Evolutionary conservation across 2,113 vertebrate genomes (phyloP), one percentile per base, ranked within the genome.

Genomic region (Corythoichthys intestinalis): DNA sequence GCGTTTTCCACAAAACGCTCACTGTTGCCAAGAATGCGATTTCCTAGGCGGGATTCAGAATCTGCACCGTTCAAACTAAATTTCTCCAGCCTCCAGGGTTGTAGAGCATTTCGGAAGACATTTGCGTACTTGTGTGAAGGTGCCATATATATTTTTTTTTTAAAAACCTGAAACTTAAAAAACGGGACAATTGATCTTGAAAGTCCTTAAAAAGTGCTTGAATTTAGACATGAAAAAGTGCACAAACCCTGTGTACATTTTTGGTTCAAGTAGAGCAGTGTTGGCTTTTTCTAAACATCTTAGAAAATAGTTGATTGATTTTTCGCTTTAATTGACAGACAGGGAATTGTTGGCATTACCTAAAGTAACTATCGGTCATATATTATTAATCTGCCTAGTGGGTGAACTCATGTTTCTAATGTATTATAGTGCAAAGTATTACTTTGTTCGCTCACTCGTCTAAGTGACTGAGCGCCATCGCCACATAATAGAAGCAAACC

Each of bases 371-470:
- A 63, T 57, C 75, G n/a, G 58, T 38, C 66, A 71, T 85, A 72
- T 53, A 83, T 74, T 81, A 80, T 82, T 77, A 74, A 84, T 83
- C 81, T 69, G 63, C 77, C 73, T 50, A 2, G 13, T 12, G 48
- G 48, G 48, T 50, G 14, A 15, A 13, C 14, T 50, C 4, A 50
- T 50, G 48, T 50, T 50, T 50, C 10, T 4, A 44, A 44, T 44
- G 41, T 44, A 8, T 44, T 44, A 44, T 44, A 44, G 9, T 44
- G 41, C 41, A 15, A 4, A 50, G 14, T 50, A 15, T 50, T 50
- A 50, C 14, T 15, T 17, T 50, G 13, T 50, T 15, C 14, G 10
- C 13, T 50, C 48, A 13, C 13, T 13, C 2, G 4, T 50, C 48
- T 15, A 50, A 5, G 6, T 44, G 41, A 44, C 48, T 50, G 12